phyloP scores from a whole-genome alignment of 2,113 vertebrate species.

The Holacanthus passer region DNA sequence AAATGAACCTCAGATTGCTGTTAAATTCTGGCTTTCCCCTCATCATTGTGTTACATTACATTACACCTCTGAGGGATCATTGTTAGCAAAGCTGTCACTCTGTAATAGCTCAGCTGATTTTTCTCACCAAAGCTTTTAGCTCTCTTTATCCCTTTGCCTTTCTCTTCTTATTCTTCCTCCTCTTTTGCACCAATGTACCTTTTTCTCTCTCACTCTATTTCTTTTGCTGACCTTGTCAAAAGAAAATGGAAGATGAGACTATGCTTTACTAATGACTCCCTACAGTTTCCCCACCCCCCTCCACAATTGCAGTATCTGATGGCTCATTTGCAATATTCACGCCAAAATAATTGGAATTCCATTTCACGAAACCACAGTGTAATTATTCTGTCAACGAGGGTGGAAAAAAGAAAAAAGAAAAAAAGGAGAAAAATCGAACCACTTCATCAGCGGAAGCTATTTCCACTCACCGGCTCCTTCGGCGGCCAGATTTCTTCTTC shows the following conservation, averaged over 20 bases:
- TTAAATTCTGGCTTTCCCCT: slow-evolving; percentile 1
- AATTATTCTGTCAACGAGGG: slow-evolving; percentile 37
- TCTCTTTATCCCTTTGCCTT: slow-evolving; percentile 13
- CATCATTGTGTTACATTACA: slow-evolving; percentile 4
- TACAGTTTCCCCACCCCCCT: not conserved
- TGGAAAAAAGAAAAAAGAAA: not conserved
- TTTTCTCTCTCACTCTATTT: slow-evolving; percentile 52
- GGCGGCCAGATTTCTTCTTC: slow-evolving; percentile 96
- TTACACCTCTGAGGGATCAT: slow-evolving; percentile 8
- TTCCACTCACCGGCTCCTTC: slow-evolving; percentile 92
- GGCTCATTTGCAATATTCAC: slow-evolving; percentile 39
- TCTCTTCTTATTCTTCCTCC: slow-evolving; percentile 81
- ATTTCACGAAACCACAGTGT: slow-evolving; percentile 35
- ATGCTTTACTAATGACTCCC: slow-evolving; percentile 32
- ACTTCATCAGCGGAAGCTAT: slow-evolving; percentile 38
- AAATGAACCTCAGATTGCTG: slow-evolving; percentile 18
- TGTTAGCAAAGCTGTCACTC: slow-evolving; percentile 20
- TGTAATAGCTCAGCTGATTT: slow-evolving; percentile 12
- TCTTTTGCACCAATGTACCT: slow-evolving; percentile 80
- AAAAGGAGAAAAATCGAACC: slow-evolving; percentile 13
- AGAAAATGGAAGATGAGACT: slow-evolving; percentile 23
- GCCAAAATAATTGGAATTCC: slow-evolving; percentile 36
- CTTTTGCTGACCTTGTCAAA: slow-evolving; percentile 54
- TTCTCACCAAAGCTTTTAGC: not conserved
- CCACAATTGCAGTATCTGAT: slow-evolving; percentile 16